Evolutionary conservation across 2,113 vertebrate genomes (phyloP), one percentile per base, ranked within the genome.

Genomic region (Chiloscyllium plagiosum): DNA sequence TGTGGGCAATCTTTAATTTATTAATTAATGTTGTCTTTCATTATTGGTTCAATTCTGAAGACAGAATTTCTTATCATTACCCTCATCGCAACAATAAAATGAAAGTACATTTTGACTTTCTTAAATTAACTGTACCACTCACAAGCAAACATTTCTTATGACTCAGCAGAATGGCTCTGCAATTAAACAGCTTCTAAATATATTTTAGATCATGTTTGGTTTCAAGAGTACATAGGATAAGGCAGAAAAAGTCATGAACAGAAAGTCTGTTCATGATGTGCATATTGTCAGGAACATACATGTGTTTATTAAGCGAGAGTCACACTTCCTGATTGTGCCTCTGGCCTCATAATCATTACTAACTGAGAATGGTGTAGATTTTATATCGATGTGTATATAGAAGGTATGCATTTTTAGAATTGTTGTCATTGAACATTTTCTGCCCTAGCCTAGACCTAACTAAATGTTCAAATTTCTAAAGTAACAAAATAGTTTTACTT

Each of bases 1-100:
- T 56, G 52, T 90, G 26, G 52, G 87, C 61, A 90, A 61, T 90
- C 83, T 86, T 86, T 56, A 90, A 90, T 90, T 90, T 61, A 65
- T 61, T 26, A 29, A 61, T 29, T 33, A 12, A 29, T 76, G 29
- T 13, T 61, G 13, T 65, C 52, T 56, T 61, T 61, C 29, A 65
- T 24, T 61, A 90, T 56, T 65, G 87, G 52, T 52, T 33, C 52
- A 61, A 61, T 56, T 90, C 87, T 33, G 52, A 29, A n/a, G 26
- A 1, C 12, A 90, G 3, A 17, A 6, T 10, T 13, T 33, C 8
- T 17, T 61, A 56, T 61, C 56, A 61, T 33, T n/a, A 13, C 29
- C 26, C 26, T 29, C 24, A 47, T 17, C 33, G 26, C 4, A 61
- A 90, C 13, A 65, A 50, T 61, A 90, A 61, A 61, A 3, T 13